These are phyloP conservation scores for Chondrosia reniformis DNA, from an alignment of 37 sponge, comb jelly and placozoan species.

Conservation along the genomic window DNA sequence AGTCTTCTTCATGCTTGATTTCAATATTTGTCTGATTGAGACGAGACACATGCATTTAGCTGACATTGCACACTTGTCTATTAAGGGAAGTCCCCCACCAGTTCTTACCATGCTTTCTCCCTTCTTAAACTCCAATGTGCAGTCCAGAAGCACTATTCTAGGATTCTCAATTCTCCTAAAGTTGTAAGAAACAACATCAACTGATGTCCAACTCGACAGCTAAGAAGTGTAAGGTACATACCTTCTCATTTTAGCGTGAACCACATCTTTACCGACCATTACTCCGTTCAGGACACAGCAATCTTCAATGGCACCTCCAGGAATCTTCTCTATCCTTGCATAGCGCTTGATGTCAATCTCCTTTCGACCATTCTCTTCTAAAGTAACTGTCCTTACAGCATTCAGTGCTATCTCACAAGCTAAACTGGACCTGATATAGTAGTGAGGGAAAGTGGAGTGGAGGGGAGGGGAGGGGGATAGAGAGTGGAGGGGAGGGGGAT, in stretches of 20 bases:
- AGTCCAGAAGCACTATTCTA: conserved; percentile 91
- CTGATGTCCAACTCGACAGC: not conserved
- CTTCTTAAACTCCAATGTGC: conserved; percentile 97
- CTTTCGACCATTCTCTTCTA: conserved; percentile 66
- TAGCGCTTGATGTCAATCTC: conserved; percentile 99
- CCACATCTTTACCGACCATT: conserved; percentile 96
- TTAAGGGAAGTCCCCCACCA: too few species aligned
- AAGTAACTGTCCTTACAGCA: conserved; percentile 84
- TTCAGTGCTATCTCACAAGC: conserved; percentile 91
- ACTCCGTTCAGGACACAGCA: conserved; percentile 85
- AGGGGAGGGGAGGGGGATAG: too few species aligned
- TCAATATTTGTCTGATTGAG: conserved; percentile 75
- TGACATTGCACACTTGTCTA: too few species aligned
- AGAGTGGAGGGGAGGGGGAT: too few species aligned
- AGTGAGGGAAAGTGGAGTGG: not conserved
- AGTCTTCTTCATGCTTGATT: conserved; percentile 66
- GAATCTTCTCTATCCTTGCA: conserved; percentile 93
- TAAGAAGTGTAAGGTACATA: not conserved
- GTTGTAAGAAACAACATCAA: not conserved
- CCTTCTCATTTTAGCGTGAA: conserved; percentile 93
- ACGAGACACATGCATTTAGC: too few species aligned
- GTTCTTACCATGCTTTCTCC: conserved; percentile 86
- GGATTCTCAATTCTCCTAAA: conserved; percentile 82
- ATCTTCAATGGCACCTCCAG: conserved; percentile 91
- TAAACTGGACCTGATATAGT: conserved; percentile 64